Evolutionary conservation across 2,888 invertebrate species (phyloP).

Genomic region (Allolobophora icterica): DNA sequence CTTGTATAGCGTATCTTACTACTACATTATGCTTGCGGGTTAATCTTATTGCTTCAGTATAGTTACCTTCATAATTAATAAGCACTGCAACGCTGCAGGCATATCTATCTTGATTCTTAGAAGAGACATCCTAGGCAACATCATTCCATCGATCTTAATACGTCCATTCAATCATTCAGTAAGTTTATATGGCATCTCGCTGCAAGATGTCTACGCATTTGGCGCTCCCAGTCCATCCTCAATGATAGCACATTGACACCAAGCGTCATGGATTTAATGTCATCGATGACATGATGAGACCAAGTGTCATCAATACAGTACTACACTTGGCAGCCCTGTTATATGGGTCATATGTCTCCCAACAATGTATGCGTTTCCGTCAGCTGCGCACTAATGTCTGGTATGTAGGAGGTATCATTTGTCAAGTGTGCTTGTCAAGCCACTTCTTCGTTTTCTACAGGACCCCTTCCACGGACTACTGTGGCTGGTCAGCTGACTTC

Average conservation of each 20-base stretch:
- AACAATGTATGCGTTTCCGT: too few relatives aligned
- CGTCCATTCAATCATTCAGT: background rate
- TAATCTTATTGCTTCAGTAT: background rate
- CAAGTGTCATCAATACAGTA: background rate
- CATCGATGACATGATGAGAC: too few relatives aligned
- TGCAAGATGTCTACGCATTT: background rate
- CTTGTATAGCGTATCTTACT: background rate
- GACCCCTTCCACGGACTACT: background rate
- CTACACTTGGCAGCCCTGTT: too few relatives aligned
- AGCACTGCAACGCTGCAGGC: background rate
- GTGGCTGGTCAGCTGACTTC: background rate
- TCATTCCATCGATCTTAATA: too few relatives aligned
- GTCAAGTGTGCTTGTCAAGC: slow-evolving; percentile 7
- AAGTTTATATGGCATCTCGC: background rate
- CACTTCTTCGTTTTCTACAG: background rate
- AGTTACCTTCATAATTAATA: background rate
- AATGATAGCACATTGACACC: background rate
- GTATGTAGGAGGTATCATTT: background rate
- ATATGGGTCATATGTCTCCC: background rate
- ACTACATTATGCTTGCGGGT: too few relatives aligned
- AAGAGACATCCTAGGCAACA: too few relatives aligned
- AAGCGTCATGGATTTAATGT: background rate
- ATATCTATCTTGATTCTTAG: background rate
- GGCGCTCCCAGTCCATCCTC: background rate
- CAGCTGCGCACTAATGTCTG: too few relatives aligned